Evolutionary conservation across 2,797 vertebrate genomes (phyloP).

Genomic region (Urosaurus nigricauda): DNA sequence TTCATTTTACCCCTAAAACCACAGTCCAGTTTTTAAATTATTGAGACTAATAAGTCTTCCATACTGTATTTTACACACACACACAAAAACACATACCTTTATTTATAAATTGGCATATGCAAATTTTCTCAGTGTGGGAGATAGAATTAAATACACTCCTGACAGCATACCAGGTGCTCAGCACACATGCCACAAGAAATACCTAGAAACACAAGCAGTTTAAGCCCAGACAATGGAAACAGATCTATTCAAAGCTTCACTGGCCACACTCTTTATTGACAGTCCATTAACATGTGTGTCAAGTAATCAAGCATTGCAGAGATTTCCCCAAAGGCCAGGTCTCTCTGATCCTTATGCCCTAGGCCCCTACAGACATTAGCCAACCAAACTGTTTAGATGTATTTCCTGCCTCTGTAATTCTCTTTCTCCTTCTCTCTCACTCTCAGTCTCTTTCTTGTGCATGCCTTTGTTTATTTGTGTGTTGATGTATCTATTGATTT

Average conservation of each 20-base stretch:
- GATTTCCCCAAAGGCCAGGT: background rate
- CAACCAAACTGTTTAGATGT: background rate
- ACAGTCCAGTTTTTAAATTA: background rate
- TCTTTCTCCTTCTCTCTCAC: background rate
- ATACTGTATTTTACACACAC: background rate
- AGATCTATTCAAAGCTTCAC: slow-evolving; percentile 7
- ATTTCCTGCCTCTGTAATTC: slow-evolving; percentile 22
- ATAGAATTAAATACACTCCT: background rate
- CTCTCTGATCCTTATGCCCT: background rate
- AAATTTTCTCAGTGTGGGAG: background rate
- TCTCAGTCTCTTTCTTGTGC: background rate
- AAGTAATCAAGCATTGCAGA: slow-evolving; percentile 24
- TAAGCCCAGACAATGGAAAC: background rate
- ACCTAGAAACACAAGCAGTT: background rate
- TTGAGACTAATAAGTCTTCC: background rate
- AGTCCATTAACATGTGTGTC: background rate
- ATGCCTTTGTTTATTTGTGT: background rate
- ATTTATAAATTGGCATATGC: background rate
- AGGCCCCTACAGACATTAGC: background rate
- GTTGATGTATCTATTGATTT: slow-evolving; percentile 24
- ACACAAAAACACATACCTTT: background rate
- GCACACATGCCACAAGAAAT: background rate
- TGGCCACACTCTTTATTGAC: background rate
- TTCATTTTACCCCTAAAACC: background rate
- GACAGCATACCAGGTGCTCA: background rate